These are phyloP conservation scores for Nerophis lumbriciformis DNA, from an alignment of 2,113 vertebrate genomes.

Conservation along the genomic window DNA sequence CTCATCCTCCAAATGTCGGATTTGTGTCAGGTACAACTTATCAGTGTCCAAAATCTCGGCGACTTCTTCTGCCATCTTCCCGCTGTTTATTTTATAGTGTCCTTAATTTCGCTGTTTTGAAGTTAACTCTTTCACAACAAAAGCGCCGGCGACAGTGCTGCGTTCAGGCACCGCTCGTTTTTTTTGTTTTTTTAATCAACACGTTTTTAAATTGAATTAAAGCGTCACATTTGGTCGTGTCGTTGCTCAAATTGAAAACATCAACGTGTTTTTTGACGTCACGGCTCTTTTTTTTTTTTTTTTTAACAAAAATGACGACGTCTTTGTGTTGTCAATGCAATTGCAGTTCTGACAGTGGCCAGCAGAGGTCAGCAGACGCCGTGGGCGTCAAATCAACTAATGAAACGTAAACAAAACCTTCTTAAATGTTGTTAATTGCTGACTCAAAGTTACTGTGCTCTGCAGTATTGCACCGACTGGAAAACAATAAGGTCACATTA, in stretches of 20 bases:
- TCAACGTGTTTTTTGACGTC: neutral
- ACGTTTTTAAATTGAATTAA: neutral
- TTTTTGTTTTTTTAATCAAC: neutral
- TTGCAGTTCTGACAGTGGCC: too few species aligned
- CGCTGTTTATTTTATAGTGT: neutral
- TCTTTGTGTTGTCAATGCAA: too few species aligned
- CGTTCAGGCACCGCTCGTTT: neutral
- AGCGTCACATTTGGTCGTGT: neutral
- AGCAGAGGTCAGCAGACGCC: too few species aligned
- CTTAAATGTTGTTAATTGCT: too few species aligned
- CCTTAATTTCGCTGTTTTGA: neutral
- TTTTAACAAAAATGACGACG: neutral
- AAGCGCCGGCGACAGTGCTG: neutral
- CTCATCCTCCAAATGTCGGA: conserved; percentile 25
- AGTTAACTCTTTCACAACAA: neutral
- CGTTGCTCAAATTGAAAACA: neutral
- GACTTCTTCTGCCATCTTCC: neutral
- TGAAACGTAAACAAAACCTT: too few species aligned
- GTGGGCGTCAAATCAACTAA: too few species aligned
- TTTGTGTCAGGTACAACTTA: conserved; percentile 14
- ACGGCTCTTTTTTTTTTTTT: neutral
- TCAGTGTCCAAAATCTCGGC: neutral
- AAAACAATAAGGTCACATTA: too few species aligned
- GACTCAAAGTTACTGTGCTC: too few species aligned
- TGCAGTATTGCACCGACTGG: too few species aligned